A percentile compares a stretch with the other conserved stretches of the same genome.
Conservation (phyloP, 1,140 invertebrate species). For the Dendroctonus valens region DNA sequence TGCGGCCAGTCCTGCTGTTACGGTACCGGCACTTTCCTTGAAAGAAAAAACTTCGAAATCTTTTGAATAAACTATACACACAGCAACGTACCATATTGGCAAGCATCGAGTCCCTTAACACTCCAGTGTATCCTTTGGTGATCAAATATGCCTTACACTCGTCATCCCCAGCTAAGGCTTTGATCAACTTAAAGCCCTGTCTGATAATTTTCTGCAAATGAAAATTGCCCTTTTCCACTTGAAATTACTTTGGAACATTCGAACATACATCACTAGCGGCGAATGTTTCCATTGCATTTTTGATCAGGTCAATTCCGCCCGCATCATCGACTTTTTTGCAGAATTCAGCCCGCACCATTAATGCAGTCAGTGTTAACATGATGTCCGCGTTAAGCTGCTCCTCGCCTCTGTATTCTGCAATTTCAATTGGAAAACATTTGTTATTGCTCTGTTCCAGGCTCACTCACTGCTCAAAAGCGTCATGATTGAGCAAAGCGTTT, state of each 20-base stretch:
- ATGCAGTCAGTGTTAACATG: conserved; percentile 69
- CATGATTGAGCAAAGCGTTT: conserved; percentile 65
- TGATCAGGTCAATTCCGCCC: conserved; percentile 65
- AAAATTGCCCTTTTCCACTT: background rate
- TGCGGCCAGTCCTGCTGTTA: conserved; percentile 62
- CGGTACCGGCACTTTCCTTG: conserved; percentile 58
- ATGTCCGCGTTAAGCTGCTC: conserved; percentile 64
- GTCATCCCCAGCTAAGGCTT: conserved; percentile 82
- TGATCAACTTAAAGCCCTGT: conserved; percentile 63
- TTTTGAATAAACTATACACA: conserved; percentile 11
- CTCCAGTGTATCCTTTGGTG: conserved; percentile 66
- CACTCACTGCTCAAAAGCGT: conserved; percentile 65
- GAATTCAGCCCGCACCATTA: conserved; percentile 83
- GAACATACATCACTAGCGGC: conserved; percentile 46
- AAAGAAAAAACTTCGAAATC: conserved; percentile 11
- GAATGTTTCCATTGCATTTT: conserved; percentile 64
- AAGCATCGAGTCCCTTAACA: conserved; percentile 66
- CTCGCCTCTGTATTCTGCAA: conserved; percentile 56
- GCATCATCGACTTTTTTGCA: conserved; percentile 76
- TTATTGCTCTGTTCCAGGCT: background rate
- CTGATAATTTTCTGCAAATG: conserved; percentile 54
- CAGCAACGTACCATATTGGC: conserved; percentile 60
- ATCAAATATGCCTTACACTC: conserved; percentile 77
- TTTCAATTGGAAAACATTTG: conserved; percentile 1
- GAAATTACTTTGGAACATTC: conserved; percentile 5